These are phyloP conservation scores for Acipenser ruthenus DNA, from an alignment of 2,797 vertebrate species.

Conservation along the genomic window DNA sequence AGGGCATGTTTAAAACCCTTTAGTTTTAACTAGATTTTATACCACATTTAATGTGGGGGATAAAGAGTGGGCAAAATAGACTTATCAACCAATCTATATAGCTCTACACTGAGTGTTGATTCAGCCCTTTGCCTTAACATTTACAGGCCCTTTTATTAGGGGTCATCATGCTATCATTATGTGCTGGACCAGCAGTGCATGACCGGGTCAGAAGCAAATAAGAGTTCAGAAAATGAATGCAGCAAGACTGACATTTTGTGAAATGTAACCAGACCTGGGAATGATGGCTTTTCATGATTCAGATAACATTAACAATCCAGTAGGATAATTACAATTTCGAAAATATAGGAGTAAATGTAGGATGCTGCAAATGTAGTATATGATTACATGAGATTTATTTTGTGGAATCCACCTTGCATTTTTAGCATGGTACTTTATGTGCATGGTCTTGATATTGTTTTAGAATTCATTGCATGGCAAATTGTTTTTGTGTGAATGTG, in stretches of 20 bases:
- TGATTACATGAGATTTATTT: too few relatives aligned
- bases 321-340: too few relatives aligned
- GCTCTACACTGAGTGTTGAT: neutral
- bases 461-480: too few relatives aligned
- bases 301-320: too few relatives aligned
- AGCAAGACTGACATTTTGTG: neutral
- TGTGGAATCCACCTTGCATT: too few relatives aligned
- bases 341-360: too few relatives aligned
- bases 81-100: neutral
- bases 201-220: neutral
- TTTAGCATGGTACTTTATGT: too few relatives aligned
- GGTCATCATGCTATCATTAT: constrained; percentile 1
- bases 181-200: neutral
- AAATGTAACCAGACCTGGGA: constrained; percentile 1
- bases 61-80: neutral
- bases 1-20: neutral
- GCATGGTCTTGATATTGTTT: too few relatives aligned
- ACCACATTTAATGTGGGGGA: neutral
- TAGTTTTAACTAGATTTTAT: neutral
- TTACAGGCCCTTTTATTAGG: neutral
- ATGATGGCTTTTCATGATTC: too few relatives aligned
- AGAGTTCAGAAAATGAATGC: neutral
- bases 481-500: neutral
- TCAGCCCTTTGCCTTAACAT: neutral
- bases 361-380: too few relatives aligned